Evolutionary conservation across 2,888 invertebrate species (phyloP), one percentile per base, ranked within the genome.

Genomic region (Drosophila trichaetosa): DNA sequence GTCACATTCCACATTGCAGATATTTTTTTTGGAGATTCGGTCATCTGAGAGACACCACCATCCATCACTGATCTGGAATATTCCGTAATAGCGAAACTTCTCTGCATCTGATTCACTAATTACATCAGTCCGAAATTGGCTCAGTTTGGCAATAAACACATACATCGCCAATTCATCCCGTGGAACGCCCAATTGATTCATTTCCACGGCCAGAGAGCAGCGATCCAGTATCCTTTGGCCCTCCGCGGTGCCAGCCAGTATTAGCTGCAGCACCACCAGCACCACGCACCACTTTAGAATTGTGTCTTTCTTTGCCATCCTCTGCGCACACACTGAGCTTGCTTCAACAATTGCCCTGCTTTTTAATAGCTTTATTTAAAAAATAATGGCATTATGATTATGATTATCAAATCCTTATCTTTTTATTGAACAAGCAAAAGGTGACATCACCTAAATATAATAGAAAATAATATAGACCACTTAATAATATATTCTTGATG

Each of bases 171-270:
- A 8, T 0, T 79, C 46, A 0, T 2, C 0, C 0, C 61, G 46
- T 0, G 63, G 42, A 18, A 68, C 51, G 1, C 49, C 46, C n/a
- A 62, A 21, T 56, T 0, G 0, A 31, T 62, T 2, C 75, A 79
- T 59, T 59, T 71, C 61, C 11, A 2, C 4, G 0, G 67, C 78
- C 49, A 79, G 21, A 10, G n/a, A 5, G 34, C 75, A 79, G 11
- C 61, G 63, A 40, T 67, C n/a, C 0, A 72, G 7, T 0, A 0
- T 1, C 6, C 0, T 69, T 1, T 13, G 10, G 10, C 53, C 73
- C 4, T 18, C 16, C 4, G 18, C 51, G n/a, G 1, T 27, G 27
- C 27, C 42, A 2, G 21, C 11, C 7, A 51, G 24, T 7, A 31
- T 13, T 4, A 65, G 18, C 13, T 48, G 40, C 27, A 69, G 27